phyloP scores from a whole-genome alignment of 2,113 vertebrate genomes.

The Myocastor coypus region DNA sequence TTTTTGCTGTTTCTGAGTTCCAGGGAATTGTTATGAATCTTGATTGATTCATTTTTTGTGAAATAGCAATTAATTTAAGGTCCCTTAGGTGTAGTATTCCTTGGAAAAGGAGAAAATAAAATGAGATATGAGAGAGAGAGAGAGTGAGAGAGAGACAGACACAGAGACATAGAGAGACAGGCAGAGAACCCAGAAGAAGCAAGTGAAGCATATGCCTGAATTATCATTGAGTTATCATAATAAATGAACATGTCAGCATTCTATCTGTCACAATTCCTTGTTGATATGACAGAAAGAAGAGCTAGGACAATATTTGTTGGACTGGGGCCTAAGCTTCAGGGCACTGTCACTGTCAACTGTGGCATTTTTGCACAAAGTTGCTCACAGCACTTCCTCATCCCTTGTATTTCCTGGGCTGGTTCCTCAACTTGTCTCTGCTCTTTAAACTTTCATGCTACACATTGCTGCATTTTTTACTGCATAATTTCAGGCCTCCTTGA shows the following conservation, averaged over 20 bases:
- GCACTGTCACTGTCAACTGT: not conserved
- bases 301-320: rapidly evolving
- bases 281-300: not conserved
- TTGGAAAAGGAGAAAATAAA: not conserved
- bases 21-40: not conserved
- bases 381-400: not conserved
- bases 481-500: not conserved
- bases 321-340: not conserved
- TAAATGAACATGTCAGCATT: not conserved
- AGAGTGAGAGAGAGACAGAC: not conserved
- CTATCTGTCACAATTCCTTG: not conserved
- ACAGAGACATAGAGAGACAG: not conserved
- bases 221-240: not conserved
- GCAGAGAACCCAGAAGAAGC: not conserved
- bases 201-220: not conserved
- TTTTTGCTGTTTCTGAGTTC: not conserved
- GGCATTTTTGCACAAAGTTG: not conserved
- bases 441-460: not conserved
- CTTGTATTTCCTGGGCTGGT: not conserved
- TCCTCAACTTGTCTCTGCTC: not conserved
- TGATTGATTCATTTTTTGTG: not conserved
- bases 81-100: not conserved
- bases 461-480: not conserved
- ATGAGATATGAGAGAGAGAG: not conserved
- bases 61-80: not conserved